Percentiles rank a stretch among this genome's conserved stretches.
These are phyloP conservation scores for Acanthisitta chloris DNA, from an alignment of 2,113 vertebrate species.

Conservation along the genomic window DNA sequence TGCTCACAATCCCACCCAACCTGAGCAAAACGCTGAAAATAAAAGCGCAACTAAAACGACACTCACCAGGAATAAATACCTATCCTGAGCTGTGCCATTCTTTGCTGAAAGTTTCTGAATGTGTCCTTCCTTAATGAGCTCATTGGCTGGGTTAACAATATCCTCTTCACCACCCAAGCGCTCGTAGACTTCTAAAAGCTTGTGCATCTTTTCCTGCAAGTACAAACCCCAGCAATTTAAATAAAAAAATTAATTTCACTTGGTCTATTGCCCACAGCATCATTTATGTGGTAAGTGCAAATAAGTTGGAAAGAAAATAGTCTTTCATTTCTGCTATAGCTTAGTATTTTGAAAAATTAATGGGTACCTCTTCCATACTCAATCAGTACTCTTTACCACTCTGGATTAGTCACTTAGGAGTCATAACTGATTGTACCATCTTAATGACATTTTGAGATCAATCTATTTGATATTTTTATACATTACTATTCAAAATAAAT, in stretches of 20 bases:
- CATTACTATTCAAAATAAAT: neutral
- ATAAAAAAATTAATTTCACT: fast-evolving
- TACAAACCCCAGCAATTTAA: neutral
- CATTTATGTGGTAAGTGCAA: neutral
- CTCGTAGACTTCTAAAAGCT: constrained; percentile 94
- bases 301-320: neutral
- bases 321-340: neutral
- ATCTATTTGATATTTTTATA: neutral
- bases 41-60: neutral
- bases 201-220: constrained; percentile 95
- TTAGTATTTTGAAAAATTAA: neutral
- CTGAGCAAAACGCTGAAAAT: neutral
- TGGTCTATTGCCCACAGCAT: neutral
- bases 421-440: neutral
- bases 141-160: constrained; percentile 96
- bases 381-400: neutral
- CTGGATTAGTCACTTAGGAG: too few relatives aligned
- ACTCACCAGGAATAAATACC: constrained; percentile 94
- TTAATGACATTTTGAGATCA: neutral
- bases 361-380: neutral
- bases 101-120: constrained; percentile 97
- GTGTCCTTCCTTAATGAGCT: constrained; percentile 95
- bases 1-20: neutral
- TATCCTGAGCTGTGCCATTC: constrained; percentile 91
- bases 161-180: constrained; percentile 93